Conservation (phyloP, 2,888 invertebrate species). For the Conistra vaccinii region DNA sequence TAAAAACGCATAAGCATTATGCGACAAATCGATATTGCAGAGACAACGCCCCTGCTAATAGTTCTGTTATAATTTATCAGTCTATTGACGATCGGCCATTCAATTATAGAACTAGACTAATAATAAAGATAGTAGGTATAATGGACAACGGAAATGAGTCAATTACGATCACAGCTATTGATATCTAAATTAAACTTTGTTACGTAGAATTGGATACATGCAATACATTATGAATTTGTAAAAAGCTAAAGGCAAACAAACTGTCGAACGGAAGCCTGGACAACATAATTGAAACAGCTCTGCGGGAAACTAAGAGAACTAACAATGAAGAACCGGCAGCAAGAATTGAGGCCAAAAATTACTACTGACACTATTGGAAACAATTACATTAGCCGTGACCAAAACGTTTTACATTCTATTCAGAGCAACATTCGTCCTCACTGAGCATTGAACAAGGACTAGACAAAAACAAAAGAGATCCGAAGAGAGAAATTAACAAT, state of each 20-base stretch:
- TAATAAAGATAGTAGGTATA: conserved; percentile 56
- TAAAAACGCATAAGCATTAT: conserved; percentile 50
- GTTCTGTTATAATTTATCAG: conserved; percentile 61
- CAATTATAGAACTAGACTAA: conserved; percentile 63
- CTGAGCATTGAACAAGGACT: conserved; percentile 64
- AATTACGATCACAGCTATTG: conserved; percentile 72
- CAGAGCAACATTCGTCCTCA: conserved; percentile 55
- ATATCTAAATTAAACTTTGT: conserved; percentile 67
- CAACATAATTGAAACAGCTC: conserved; percentile 75
- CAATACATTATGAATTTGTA: conserved; percentile 58
- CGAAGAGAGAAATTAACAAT: conserved; percentile 77
- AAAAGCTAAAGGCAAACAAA: conserved; percentile 67
- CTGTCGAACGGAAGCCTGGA: conserved; percentile 79
- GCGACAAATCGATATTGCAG: conserved; percentile 63
- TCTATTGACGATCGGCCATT: conserved; percentile 62
- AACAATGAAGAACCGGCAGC: conserved; percentile 78
- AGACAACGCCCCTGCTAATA: conserved; percentile 65
- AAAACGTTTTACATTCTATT: conserved; percentile 78
- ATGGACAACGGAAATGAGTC: conserved; percentile 74
- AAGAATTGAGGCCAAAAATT: conserved; percentile 76
- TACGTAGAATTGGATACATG: conserved; percentile 43
- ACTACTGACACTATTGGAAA: conserved; percentile 76
- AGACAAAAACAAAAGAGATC: conserved; percentile 74
- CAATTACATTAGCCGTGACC: conserved; percentile 79
- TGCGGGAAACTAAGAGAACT: conserved; percentile 72